Evolutionary conservation across 2,888 invertebrate species (phyloP), one percentile per base, ranked within the genome.

Genomic region (Hoplodrina ambigua): DNA sequence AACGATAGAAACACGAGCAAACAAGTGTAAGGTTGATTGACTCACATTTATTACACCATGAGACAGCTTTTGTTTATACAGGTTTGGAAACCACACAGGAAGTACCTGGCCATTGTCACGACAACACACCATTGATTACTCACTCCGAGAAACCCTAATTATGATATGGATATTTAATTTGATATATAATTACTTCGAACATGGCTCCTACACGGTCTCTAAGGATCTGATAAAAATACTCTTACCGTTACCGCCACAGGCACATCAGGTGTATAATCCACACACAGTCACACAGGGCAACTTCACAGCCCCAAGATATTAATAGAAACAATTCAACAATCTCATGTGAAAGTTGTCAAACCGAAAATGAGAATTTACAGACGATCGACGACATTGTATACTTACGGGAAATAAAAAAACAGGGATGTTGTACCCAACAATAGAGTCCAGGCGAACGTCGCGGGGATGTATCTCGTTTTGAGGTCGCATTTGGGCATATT

Each of bases 381-480:
- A 85, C 86, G 86, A 89, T 91, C 88, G 89, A 91, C 89, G 90
- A 91, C 89, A 89, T 88, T 92, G 89, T 92, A 93, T 96, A 99
- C 99, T 99, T 97, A 99, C 99, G 99, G 99, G 96, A 98, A 99
- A 96, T 98, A 98, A 97, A 99, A 99, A 97, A 99, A 99, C 90
- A 99, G 97, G 91, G 98, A 97, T 87, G 99, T 99, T 88, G 99
- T 98, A 92, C 98, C 98, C 94, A 99, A 97, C 88, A 99, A 97
- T 92, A 99, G 96, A 87, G 98, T 97, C 99, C 99, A 99, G 93
- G 99, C 99, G 97, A 99, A 98, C 92, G 98, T 98, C 96, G 99
- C 99, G 96, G 99, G 99, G 97, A 99, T 97, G 96, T 98, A 98
- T 97, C 98, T 98, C 96, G 99, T 98, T 96, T 98, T 98, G 95